Conservation (phyloP, 1,140 invertebrate species). For the Hyposmocoma kahamanoa region DNA sequence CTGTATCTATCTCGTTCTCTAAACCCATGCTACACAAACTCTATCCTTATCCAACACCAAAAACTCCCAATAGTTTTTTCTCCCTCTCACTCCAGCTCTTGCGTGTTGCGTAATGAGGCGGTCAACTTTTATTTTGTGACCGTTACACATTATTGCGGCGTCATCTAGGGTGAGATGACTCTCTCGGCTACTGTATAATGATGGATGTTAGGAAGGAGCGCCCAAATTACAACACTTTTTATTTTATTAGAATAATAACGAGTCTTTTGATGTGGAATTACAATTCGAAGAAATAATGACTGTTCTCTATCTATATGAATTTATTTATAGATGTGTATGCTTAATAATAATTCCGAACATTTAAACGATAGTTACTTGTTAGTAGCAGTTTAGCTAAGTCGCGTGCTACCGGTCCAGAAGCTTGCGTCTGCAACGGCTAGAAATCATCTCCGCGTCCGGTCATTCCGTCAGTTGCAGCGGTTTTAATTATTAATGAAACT, state of each 20-base stretch:
- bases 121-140: slow-evolving; percentile 64
- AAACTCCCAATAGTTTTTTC: slow-evolving; percentile 18
- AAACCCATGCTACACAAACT: slow-evolving; percentile 27
- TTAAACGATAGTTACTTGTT: too few relatives aligned
- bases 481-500: slow-evolving; percentile 73
- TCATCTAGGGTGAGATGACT: slow-evolving; percentile 26
- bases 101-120: slow-evolving; percentile 56
- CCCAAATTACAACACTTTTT: slow-evolving; percentile 21
- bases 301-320: too few relatives aligned
- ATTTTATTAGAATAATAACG: slow-evolving; percentile 13
- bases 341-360: too few relatives aligned
- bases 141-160: slow-evolving; percentile 53
- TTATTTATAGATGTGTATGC: too few relatives aligned
- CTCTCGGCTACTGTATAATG: slow-evolving; percentile 42
- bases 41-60: slow-evolving; percentile 32
- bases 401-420: not conserved
- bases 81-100: slow-evolving; percentile 37
- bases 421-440: slow-evolving; percentile 39
- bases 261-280: slow-evolving; percentile 1
- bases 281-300: too few relatives aligned
- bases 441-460: slow-evolving; percentile 65
- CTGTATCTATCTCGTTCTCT: slow-evolving; percentile 56
- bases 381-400: too few relatives aligned
- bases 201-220: slow-evolving; percentile 23
- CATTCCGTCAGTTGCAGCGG: slow-evolving; percentile 59